phyloP scores from a whole-genome alignment of 2,888 invertebrate genomes.

The Tineola bisselliella region DNA sequence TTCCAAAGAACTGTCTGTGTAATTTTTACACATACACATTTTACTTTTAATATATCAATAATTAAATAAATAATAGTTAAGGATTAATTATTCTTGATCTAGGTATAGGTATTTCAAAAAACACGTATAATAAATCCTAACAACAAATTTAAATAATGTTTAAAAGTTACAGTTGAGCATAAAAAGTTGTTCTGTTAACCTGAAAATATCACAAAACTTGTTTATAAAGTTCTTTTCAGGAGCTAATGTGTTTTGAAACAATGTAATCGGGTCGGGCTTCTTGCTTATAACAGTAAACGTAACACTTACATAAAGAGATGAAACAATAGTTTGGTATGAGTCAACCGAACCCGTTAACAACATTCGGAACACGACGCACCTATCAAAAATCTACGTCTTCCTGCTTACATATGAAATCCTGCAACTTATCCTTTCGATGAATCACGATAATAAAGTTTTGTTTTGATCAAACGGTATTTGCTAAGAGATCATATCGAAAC shows the following conservation, averaged over 20 bases:
- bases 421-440: neutral
- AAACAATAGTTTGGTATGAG: conserved; percentile 6
- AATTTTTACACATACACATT: no score
- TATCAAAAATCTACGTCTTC: conserved; percentile 3
- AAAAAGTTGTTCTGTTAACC: neutral
- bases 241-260: conserved; percentile 28
- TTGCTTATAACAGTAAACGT: conserved; percentile 43
- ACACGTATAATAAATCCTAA: no score
- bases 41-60: no score
- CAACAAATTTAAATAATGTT: no score
- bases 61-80: no score
- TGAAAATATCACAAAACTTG: conserved; percentile 3
- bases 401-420: neutral
- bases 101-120: no score
- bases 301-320: conserved; percentile 44
- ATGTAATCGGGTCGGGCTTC: conserved; percentile 34
- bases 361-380: conserved; percentile 4
- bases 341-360: conserved; percentile 12
- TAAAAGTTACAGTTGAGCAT: neutral
- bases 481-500: neutral
- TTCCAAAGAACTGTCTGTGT: no score
- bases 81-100: no score
- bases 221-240: conserved; percentile 10
- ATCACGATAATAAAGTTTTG: neutral
- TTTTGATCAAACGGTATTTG: neutral